These are phyloP conservation scores for Malachius bipustulatus DNA, from an alignment of 2,888 invertebrate genomes.

Conservation along the genomic window DNA sequence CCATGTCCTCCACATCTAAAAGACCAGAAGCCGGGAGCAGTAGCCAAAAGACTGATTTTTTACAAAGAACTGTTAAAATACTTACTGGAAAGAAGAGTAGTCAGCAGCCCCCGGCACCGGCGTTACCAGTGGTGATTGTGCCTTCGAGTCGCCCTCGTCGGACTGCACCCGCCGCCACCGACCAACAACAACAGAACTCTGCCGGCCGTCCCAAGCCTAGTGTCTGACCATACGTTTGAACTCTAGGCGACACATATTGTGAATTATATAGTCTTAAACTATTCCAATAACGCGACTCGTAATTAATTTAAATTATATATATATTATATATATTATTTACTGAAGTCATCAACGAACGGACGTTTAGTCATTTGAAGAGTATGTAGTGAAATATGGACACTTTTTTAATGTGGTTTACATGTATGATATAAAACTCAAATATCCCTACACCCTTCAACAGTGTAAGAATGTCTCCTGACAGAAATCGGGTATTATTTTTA, in stretches of 20 bases:
- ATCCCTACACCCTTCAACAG: conserved; percentile 16
- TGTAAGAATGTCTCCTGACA: conserved; percentile 16
- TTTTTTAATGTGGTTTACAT: conserved; percentile 32
- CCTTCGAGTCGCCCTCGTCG: conserved; percentile 28
- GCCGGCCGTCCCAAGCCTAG: conserved; percentile 28
- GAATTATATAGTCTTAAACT: conserved; percentile 23
- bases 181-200: conserved; percentile 21
- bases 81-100: conserved; percentile 33
- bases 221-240: conserved; percentile 36
- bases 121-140: conserved; percentile 35
- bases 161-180: too few species aligned
- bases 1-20: conserved; percentile 32
- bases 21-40: conserved; percentile 19
- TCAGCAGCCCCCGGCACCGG: conserved; percentile 25
- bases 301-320: conserved; percentile 17
- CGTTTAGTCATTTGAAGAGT: conserved; percentile 30
- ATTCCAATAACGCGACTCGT: conserved; percentile 26
- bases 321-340: conserved; percentile 21
- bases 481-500: conserved; percentile 17
- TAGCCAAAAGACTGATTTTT: conserved; percentile 39
- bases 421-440: conserved; percentile 20
- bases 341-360: conserved; percentile 29
- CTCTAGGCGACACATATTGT: conserved; percentile 34
- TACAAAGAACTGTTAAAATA: conserved; percentile 41
- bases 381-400: conserved; percentile 26